phyloP scores from a whole-genome alignment of 2,888 invertebrate genomes.

The Sepioteuthis lessoniana region DNA sequence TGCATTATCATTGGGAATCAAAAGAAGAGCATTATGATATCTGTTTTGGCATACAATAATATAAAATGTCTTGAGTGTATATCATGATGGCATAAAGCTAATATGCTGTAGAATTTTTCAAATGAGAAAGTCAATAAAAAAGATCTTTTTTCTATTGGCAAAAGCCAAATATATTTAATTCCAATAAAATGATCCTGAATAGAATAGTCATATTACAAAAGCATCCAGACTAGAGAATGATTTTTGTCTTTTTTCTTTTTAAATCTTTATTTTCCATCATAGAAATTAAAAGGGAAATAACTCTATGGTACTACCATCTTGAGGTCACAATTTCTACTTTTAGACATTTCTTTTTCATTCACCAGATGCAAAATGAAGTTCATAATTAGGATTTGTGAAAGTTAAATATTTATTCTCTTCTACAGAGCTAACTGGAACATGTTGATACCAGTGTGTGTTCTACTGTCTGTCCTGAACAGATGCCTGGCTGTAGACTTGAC shows the following conservation, averaged over 20 bases:
- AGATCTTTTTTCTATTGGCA: background rate
- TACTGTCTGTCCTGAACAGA: background rate
- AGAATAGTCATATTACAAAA: background rate
- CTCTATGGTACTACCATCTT: background rate
- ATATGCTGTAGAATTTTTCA: background rate
- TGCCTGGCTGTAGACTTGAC: background rate
- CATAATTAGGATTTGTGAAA: constrained; percentile 33
- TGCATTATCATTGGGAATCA: background rate
- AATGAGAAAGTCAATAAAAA: background rate
- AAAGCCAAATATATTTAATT: background rate
- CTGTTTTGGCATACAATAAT: background rate
- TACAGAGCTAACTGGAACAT: constrained; percentile 21
- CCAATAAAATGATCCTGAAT: background rate
- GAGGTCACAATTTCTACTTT: background rate
- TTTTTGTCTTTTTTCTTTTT: background rate
- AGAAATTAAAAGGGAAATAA: background rate
- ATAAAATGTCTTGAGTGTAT: background rate
- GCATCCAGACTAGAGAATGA: background rate
- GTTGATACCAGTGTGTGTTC: constrained; percentile 33
- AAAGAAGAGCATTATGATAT: background rate
- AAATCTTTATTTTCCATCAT: too few species aligned
- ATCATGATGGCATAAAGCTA: background rate
- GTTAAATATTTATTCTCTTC: constrained; percentile 11
- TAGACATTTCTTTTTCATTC: background rate
- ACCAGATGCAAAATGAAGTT: background rate